Evolutionary conservation across 1,140 invertebrate species (phyloP).

Genomic region (Diachasma alloeum): DNA sequence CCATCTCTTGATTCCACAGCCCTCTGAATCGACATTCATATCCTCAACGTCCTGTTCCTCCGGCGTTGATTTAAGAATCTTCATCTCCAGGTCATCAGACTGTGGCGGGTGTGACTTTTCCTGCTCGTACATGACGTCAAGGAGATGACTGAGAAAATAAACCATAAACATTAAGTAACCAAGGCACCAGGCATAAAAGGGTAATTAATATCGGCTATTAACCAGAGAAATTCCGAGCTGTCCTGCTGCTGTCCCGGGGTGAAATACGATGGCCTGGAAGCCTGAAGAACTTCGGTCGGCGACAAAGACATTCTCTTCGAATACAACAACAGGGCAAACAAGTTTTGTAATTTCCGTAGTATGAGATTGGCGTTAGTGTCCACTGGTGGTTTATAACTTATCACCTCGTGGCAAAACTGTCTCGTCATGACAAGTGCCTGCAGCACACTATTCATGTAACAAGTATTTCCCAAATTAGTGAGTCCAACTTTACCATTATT

Average conservation of each 20-base stretch:
- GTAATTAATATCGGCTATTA: conserved; percentile 38
- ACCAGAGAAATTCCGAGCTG: conserved; percentile 87
- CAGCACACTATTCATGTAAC: conserved; percentile 87
- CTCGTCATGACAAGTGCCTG: conserved; percentile 84
- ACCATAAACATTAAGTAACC: neutral
- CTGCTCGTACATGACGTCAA: conserved; percentile 78
- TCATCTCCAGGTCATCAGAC: neutral
- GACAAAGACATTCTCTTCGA: conserved; percentile 72
- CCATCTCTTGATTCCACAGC: conserved; percentile 54
- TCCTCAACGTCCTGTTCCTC: conserved; percentile 13
- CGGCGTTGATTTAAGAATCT: conserved; percentile 26
- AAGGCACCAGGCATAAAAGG: neutral
- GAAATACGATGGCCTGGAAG: conserved; percentile 79
- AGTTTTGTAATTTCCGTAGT: conserved; percentile 73
- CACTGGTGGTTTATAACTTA: conserved; percentile 43
- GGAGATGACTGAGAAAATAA: conserved; percentile 62
- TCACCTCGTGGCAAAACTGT: conserved; percentile 70
- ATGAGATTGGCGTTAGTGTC: conserved; percentile 53
- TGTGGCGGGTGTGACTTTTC: conserved; percentile 57
- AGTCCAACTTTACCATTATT: conserved; percentile 75
- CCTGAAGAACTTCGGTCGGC: conserved; percentile 74
- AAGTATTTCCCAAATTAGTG: conserved; percentile 86
- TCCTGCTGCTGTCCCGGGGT: conserved; percentile 81
- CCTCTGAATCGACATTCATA: neutral
- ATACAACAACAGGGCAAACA: conserved; percentile 79